Evolutionary conservation across 64 coral and sea anemone species (phyloP).

Genomic region (Hydrozoanthus tunicans): DNA sequence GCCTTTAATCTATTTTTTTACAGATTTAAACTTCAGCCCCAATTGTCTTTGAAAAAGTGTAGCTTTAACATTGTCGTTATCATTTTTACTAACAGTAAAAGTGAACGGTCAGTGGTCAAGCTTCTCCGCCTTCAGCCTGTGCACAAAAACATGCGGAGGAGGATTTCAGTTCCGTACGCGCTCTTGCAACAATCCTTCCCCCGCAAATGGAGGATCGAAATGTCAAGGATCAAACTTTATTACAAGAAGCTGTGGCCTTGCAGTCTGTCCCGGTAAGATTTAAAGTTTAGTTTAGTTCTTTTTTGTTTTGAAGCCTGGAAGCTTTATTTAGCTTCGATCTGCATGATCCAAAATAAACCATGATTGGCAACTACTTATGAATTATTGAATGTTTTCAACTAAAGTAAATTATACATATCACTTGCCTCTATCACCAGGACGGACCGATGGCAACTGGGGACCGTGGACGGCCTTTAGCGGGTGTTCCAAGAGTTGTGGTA

Average conservation of each 20-base stretch:
- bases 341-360: too few relatives aligned
- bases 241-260: not conserved
- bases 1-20: too few relatives aligned
- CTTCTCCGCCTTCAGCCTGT: not conserved
- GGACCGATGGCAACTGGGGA: not conserved
- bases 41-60: not conserved
- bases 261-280: not conserved
- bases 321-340: not conserved
- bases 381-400: too few relatives aligned
- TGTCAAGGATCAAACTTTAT: not conserved
- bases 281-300: too few relatives aligned
- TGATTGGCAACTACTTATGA: too few relatives aligned
- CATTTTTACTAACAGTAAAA: not conserved
- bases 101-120: not conserved
- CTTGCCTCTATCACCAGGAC: not conserved
- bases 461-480: not conserved
- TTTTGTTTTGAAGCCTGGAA: too few relatives aligned
- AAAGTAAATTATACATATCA: too few relatives aligned
- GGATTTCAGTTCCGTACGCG: slow-evolving; percentile 2
- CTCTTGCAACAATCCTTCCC: not conserved
- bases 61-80: not conserved
- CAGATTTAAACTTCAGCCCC: too few relatives aligned
- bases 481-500: not conserved
- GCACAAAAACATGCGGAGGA: not conserved
- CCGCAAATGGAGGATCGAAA: not conserved